A percentile compares a stretch with the other conserved stretches of the same genome.
Evolutionary conservation across 1,140 invertebrate species (phyloP).

Genomic region (Brachionus paranguensis): DNA sequence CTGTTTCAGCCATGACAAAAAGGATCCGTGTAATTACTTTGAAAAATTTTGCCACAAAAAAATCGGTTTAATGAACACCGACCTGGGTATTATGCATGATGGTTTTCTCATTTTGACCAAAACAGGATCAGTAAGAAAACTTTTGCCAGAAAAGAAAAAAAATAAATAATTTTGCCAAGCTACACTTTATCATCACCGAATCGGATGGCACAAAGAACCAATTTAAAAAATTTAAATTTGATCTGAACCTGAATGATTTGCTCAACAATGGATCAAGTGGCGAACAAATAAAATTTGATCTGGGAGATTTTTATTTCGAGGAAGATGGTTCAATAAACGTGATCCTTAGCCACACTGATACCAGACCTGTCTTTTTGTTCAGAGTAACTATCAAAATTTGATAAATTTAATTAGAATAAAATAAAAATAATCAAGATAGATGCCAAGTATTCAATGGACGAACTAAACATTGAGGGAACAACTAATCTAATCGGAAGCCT

Average conservation of each 20-base stretch:
- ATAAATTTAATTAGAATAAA: not conserved
- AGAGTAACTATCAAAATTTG: not conserved
- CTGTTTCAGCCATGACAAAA: not conserved
- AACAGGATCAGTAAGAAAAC: not conserved
- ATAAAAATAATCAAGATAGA: not conserved
- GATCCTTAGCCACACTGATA: not conserved
- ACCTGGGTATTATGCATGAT: not conserved
- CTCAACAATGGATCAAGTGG: not conserved
- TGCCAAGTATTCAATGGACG: not conserved
- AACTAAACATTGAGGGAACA: not conserved
- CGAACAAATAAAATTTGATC: not conserved
- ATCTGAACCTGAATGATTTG: not conserved
- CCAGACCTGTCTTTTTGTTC: not conserved
- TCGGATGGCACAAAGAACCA: not conserved
- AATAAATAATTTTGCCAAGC: not conserved
- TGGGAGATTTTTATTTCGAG: constrained; percentile 23
- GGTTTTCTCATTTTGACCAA: constrained; percentile 4
- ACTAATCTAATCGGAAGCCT: not conserved
- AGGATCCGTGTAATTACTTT: not conserved
- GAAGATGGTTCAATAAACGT: constrained; percentile 8
- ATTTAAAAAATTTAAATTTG: constrained; percentile 20
- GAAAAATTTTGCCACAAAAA: constrained; percentile 10
- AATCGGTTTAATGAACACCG: not conserved
- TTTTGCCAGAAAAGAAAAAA: not conserved
- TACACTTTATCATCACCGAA: not conserved